Conservation (phyloP, 2,113 vertebrate genomes). For the Nipponia nippon region DNA sequence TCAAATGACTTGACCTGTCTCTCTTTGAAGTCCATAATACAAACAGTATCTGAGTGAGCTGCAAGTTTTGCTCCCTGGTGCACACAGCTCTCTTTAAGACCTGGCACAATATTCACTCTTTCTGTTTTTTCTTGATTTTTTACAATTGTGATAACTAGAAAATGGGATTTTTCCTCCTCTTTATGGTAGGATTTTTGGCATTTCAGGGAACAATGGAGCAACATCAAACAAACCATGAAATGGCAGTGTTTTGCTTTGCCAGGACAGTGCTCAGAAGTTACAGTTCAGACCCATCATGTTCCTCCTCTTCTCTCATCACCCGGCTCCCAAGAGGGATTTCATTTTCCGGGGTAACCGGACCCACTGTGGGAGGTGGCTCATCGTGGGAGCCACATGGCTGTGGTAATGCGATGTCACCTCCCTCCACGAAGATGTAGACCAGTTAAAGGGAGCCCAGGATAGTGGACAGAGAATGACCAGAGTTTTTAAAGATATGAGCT, state of each 20-base stretch:
- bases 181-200: background rate
- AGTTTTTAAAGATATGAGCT: background rate
- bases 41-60: background rate
- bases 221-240: background rate
- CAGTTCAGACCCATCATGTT: background rate
- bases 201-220: background rate
- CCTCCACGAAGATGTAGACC: background rate
- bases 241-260: background rate
- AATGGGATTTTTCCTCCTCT: background rate
- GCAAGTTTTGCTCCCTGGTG: background rate
- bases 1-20: background rate
- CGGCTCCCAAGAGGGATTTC: background rate
- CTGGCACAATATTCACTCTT: background rate
- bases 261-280: background rate
- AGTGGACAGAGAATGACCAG: background rate
- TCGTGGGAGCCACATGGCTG: background rate
- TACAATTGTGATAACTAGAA: background rate
- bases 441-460: background rate
- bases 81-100: background rate
- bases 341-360: background rate
- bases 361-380: background rate
- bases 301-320: background rate
- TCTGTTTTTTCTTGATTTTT: background rate
- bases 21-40: slow-evolving; percentile 6
- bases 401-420: background rate